Percentiles rank a stretch among this genome's conserved stretches.
These are phyloP conservation scores for Neoitamus cyanurus DNA, from an alignment of 2,888 invertebrate species.

Conservation along the genomic window DNA sequence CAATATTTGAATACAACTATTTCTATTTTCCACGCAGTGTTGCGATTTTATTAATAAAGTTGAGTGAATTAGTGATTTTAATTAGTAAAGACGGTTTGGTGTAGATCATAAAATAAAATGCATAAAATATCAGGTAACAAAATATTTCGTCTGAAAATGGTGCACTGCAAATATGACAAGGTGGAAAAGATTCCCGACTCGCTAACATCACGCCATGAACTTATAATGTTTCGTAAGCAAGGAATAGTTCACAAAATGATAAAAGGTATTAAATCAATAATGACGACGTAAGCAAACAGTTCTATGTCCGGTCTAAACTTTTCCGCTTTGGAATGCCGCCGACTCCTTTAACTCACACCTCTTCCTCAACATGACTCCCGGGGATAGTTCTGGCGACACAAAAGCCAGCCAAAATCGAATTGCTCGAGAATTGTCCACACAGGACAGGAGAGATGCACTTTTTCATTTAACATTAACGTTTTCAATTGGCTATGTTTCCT, in stretches of 20 bases:
- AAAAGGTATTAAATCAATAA: conserved; percentile 12
- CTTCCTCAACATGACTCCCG: neutral
- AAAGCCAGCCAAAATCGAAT: conserved; percentile 33
- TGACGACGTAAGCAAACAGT: conserved; percentile 35
- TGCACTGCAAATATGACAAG: too few species aligned
- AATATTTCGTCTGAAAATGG: too few species aligned
- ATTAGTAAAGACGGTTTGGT: too few species aligned
- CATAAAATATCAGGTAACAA: too few species aligned
- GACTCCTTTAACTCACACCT: neutral
- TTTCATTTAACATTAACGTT: neutral
- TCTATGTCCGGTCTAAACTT: neutral
- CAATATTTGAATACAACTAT: too few species aligned
- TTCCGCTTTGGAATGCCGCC: neutral
- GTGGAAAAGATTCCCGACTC: too few species aligned
- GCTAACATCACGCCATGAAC: too few species aligned
- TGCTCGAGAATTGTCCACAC: neutral
- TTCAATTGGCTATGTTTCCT: conserved; percentile 34
- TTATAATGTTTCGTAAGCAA: neutral
- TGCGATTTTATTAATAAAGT: too few species aligned
- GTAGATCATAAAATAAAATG: too few species aligned
- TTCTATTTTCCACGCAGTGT: too few species aligned
- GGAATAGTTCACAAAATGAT: neutral
- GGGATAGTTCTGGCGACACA: neutral
- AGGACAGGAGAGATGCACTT: conserved; percentile 20
- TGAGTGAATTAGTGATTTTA: too few species aligned